Evolutionary conservation across 2,888 invertebrate genomes (phyloP).

Genomic region (Torymus aiolomorphi): DNA sequence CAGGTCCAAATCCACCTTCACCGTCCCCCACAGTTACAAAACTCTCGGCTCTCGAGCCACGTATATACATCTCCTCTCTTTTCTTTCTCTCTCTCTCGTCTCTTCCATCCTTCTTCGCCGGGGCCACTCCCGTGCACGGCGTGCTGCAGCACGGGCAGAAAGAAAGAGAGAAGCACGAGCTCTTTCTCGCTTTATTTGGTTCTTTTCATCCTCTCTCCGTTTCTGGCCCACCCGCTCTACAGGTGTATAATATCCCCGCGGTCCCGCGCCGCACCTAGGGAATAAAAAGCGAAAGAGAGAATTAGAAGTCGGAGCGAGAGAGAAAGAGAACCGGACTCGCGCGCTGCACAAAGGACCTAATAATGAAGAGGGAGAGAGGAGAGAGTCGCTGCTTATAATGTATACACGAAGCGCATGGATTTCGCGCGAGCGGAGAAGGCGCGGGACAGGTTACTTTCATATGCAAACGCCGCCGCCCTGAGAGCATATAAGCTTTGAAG

Average conservation of each 20-base stretch:
- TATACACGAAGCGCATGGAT: constrained; percentile 44
- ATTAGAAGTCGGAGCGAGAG: constrained; percentile 62
- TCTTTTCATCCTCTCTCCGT: background rate
- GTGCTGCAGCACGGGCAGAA: too few relatives aligned
- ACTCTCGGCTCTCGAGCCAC: background rate
- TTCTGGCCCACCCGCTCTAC: background rate
- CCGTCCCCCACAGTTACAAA: background rate
- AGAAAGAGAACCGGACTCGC: constrained; percentile 65
- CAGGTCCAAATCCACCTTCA: too few relatives aligned
- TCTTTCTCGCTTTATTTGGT: background rate
- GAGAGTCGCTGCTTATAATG: too few relatives aligned
- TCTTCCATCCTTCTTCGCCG: background rate
- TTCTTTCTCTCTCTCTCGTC: background rate
- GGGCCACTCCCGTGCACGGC: too few relatives aligned
- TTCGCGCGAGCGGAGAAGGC: constrained; percentile 56
- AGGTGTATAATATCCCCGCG: background rate
- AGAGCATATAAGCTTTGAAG: too few relatives aligned
- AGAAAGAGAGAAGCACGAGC: too few relatives aligned
- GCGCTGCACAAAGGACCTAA: constrained; percentile 66
- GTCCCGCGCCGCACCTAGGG: too few relatives aligned
- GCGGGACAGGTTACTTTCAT: constrained; percentile 64
- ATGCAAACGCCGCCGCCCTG: constrained; percentile 61
- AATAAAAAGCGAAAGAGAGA: constrained; percentile 55
- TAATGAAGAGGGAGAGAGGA: constrained; percentile 63
- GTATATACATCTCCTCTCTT: too few relatives aligned